Conservation (phyloP, 2,113 vertebrate genomes). For the Ameiurus melas region DNA sequence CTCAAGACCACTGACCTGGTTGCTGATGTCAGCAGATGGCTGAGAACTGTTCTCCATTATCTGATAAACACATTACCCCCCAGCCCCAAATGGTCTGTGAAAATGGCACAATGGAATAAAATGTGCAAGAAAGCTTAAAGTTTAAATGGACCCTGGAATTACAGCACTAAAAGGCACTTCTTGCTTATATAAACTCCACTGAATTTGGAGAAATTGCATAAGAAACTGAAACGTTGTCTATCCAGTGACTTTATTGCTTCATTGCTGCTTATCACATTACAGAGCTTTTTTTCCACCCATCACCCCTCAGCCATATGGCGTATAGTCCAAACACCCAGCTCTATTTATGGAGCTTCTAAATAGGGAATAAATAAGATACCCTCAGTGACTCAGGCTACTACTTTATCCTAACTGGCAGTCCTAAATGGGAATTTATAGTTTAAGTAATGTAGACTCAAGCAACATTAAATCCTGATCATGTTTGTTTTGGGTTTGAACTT, state of each 20-base stretch:
- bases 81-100: background rate
- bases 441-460: background rate
- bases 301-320: slow-evolving; percentile 66
- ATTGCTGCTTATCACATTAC: slow-evolving; percentile 68
- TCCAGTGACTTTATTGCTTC: slow-evolving; percentile 48
- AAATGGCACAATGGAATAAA: background rate
- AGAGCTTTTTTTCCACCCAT: slow-evolving; percentile 67
- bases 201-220: slow-evolving; percentile 10
- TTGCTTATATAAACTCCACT: background rate
- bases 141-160: background rate
- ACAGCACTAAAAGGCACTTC: background rate
- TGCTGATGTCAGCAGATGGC: slow-evolving; percentile 39
- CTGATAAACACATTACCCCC: slow-evolving; percentile 13
- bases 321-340: slow-evolving; percentile 74
- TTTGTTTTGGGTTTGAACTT: background rate
- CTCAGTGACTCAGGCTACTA: background rate
- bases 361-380: slow-evolving; percentile 56
- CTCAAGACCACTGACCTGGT: slow-evolving; percentile 41
- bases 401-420: background rate
- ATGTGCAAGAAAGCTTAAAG: background rate
- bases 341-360: slow-evolving; percentile 86
- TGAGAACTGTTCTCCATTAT: slow-evolving; percentile 73
- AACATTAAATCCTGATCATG: background rate
- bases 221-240: slow-evolving; percentile 50
- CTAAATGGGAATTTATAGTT: background rate